A percentile compares a stretch with the other conserved stretches of the same genome.
Conservation (phyloP, 1,140 invertebrate species). For the Pygmarrhopalites habei region DNA sequence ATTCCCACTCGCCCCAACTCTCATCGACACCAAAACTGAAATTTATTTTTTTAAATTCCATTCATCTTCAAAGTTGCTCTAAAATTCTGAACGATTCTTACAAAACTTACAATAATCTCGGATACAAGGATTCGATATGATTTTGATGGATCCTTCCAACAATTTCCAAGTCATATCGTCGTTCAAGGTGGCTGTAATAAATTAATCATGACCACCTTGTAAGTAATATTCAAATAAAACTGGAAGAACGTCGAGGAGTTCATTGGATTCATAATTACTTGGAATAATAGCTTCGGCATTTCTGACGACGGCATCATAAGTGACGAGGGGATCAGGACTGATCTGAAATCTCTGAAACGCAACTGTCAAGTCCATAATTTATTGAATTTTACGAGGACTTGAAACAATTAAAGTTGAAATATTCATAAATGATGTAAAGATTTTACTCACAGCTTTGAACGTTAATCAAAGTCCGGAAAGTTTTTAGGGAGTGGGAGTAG, state of each 20-base stretch:
- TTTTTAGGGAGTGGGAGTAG: neutral
- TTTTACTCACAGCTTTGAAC: slow-evolving; percentile 1
- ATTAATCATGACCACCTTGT: no score
- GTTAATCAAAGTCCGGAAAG: neutral
- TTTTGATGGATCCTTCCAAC: neutral
- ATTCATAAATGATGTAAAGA: no score
- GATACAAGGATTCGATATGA: slow-evolving; percentile 17
- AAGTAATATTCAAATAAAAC: neutral
- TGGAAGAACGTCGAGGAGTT: neutral
- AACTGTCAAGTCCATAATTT: neutral
- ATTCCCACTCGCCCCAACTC: neutral
- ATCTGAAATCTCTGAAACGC: neutral
- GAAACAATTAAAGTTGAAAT: neutral
- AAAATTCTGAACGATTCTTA: neutral
- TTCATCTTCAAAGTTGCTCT: neutral
- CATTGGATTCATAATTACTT: slow-evolving; percentile 5
- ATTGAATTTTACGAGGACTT: neutral
- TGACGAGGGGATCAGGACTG: neutral
- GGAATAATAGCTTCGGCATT: neutral
- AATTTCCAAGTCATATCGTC: neutral
- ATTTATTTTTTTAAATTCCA: neutral
- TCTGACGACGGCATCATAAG: neutral
- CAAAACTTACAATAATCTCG: slow-evolving; percentile 17
- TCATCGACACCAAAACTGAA: slow-evolving; percentile 11
- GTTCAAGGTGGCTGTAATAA: neutral